Evolutionary conservation across 2,113 vertebrate genomes (phyloP).

Genomic region (Apteryx mantelli): DNA sequence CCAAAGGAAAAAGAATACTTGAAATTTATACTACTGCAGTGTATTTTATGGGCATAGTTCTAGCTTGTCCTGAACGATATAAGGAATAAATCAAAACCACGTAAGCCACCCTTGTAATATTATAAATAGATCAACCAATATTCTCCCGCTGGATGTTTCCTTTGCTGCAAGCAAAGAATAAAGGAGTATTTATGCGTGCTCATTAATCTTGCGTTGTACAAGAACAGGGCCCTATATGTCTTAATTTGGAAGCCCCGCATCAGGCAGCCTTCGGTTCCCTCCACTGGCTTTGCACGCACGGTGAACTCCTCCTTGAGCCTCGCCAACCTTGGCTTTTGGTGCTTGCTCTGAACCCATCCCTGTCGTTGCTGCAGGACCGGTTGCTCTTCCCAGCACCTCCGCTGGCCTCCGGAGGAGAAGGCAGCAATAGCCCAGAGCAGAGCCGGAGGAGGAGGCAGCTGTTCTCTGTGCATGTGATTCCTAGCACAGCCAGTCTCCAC

Average conservation of each 20-base stretch:
- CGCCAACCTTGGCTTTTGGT: background rate
- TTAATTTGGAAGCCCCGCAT: background rate
- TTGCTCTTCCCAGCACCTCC: background rate
- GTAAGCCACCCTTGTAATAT: background rate
- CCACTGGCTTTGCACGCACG: accelerated
- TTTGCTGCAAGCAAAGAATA: background rate
- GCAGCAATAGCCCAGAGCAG: background rate
- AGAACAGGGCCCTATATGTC: background rate
- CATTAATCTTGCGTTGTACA: background rate
- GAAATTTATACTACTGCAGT: background rate
- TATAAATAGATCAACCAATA: background rate
- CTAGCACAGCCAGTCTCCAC: background rate
- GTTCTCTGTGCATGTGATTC: background rate
- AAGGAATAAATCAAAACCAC: background rate
- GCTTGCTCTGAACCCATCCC: background rate
- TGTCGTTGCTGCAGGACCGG: too few relatives aligned
- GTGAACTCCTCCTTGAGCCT: background rate
- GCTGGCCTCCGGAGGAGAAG: background rate
- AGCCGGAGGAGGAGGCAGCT: background rate
- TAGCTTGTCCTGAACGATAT: background rate
- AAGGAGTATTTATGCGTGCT: background rate
- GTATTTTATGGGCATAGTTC: background rate
- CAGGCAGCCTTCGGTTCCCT: background rate
- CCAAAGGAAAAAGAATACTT: background rate
- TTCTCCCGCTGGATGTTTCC: background rate